Base-by-base conservation (phyloP, 1,140 invertebrate genomes). In the Aphelenchoides besseyi region DNA sequence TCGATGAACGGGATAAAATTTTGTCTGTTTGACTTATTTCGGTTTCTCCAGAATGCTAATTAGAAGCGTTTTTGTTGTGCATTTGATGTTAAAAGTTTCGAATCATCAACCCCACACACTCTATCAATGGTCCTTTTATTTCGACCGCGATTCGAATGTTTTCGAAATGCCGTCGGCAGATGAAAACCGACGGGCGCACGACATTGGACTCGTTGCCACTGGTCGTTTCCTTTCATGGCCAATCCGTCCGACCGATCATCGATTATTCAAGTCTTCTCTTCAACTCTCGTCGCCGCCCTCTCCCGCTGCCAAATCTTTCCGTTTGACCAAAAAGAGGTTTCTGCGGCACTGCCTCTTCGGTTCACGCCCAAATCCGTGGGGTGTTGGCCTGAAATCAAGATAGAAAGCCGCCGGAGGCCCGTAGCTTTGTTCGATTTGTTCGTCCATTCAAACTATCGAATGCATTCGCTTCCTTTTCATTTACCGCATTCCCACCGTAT, bases 251-350 rank as follows among this genome's bases (percentile, higher is more conserved):
- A 33, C 55, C 55, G 55, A 59, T 59, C 55, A 59, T 59, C 55
- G 55, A 59, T 59, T 59, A 59, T 59, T 59, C 55, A 59, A 59
- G 55, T 59, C 18, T 5, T 59, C 5, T 59, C 18, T 59, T 33
- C 55, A 8, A 8, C 5, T 5, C 18, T 59, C 5, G 26, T 28
- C 55, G 37, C 5, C 55, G 55, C 5, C 55, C 5, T 5, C 55
- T 8, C 26, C 41, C 41, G 41, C 41, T 23, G 41, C 41, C 41
- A 48, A 48, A 48, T 59, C 55, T 59, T 59, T 59, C 55, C 55
- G 5, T 33, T 59, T 59, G 5, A 12, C 18, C 55, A 18, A n/a
- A 48, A 48, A 48, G 41, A 48, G 41, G 41, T 48, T 48, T 23
- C 41, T 48, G 41, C 41, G 41, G 41, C 41, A 16, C 41, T 23